phyloP scores from a whole-genome alignment of 2,113 vertebrate genomes.

The Haemorhous mexicanus region DNA sequence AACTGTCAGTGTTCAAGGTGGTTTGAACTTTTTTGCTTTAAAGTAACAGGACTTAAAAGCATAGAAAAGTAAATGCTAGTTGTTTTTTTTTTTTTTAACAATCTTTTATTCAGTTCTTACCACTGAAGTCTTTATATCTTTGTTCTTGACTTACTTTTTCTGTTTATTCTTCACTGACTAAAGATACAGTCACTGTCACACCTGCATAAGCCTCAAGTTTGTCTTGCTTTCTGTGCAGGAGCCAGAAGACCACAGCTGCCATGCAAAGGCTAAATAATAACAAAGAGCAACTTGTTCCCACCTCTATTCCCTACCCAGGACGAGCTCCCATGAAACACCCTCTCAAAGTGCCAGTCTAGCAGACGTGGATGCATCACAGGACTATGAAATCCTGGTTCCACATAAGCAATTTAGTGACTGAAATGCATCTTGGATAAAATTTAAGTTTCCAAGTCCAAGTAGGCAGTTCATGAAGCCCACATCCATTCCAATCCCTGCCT shows the following conservation, averaged over 20 bases:
- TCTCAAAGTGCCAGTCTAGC: neutral
- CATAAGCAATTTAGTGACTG: neutral
- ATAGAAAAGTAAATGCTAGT: neutral
- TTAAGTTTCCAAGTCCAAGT: neutral
- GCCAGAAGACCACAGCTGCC: neutral
- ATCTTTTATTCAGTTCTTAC: neutral
- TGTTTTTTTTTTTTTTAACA: neutral
- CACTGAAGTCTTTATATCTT: neutral
- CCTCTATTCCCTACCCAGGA: fast-evolving
- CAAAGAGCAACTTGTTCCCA: neutral
- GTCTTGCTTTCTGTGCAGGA: neutral
- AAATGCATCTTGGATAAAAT: neutral
- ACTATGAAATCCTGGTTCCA: neutral
- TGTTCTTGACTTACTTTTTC: neutral
- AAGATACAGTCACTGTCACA: neutral
- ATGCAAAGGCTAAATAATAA: neutral
- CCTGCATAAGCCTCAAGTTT: neutral
- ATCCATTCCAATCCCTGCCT: neutral
- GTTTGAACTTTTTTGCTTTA: neutral
- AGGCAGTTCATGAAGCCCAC: neutral
- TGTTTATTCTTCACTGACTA: neutral
- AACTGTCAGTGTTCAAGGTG: neutral
- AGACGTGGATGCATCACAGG: neutral
- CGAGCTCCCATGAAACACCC: neutral
- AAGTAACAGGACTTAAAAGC: neutral